Evolutionary conservation across 2,888 invertebrate species (phyloP), one percentile per base, ranked within the genome.

Genomic region (Trilocha varians): DNA sequence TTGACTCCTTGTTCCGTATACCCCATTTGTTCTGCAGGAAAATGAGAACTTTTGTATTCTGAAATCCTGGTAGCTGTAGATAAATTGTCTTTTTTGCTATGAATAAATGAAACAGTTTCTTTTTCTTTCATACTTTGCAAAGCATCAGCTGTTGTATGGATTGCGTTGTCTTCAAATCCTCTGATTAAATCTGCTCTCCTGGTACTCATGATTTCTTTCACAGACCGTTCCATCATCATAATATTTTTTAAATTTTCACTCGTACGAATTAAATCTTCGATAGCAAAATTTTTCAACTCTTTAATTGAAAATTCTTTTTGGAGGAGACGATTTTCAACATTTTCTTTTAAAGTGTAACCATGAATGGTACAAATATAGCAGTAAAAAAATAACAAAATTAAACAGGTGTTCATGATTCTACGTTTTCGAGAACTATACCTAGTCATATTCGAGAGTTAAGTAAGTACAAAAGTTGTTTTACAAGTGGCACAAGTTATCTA

Each of bases 231-330:
- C 47, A 50, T 47, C 43, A 57, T 56, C 13, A 59, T 41, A 39
- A 63, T 45, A 0, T 54, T 25, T 47, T 57, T 59, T 1, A 66
- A 49, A 50, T 54, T 58, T n/a, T 63, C 56, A 43, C 59, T 62
- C 16, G 66, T 52, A 13, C 51, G 35, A 37, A 65, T 49, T 1
- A 65, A 44, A 41, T 63, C 55, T 41, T 62, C 45, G 13, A 62
- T 53, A 3, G 64, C 39, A 42, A 57, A 43, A 8, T 55, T 50
- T 46, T 62, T 65, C 11, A 52, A 49, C 5, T 47, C 41, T 17
- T 60, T 16, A 45, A 37, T 9, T 44, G 45, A 5, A 45, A 41
- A 15, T 41, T 45, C 25, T 16, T 48, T n/a, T n/a, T n/a, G n/a
- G n/a, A n/a, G n/a, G n/a, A n/a, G n/a, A n/a, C n/a, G n/a, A n/a